These are phyloP conservation scores for Eupithecia pulchellata DNA, from an alignment of 2,888 invertebrate genomes.

Conservation along the genomic window DNA sequence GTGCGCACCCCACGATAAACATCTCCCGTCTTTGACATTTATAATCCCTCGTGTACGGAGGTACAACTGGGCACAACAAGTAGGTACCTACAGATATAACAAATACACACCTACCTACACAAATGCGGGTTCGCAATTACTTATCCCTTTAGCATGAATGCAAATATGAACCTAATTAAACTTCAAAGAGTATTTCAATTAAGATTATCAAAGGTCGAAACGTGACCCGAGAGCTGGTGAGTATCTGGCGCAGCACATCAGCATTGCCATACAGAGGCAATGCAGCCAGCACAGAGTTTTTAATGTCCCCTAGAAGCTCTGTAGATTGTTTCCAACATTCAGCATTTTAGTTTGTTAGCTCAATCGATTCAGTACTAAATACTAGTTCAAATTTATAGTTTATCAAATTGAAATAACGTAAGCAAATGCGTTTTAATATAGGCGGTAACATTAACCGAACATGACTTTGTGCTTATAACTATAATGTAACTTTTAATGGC, in stretches of 20 bases:
- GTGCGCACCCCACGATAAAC: conserved; percentile 69
- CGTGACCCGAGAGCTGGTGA: too few relatives aligned
- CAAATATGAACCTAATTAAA: conserved; percentile 16
- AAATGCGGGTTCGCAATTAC: conserved; percentile 29
- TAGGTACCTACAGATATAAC: neutral
- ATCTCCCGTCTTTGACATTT: conserved; percentile 56
- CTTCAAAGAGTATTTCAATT: conserved; percentile 14
- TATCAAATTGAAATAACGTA: neutral
- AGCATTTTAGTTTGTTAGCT: too few relatives aligned
- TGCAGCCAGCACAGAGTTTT: too few relatives aligned
- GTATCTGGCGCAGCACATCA: too few relatives aligned
- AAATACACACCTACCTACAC: conserved; percentile 15
- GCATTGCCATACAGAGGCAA: too few relatives aligned
- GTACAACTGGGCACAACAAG: neutral
- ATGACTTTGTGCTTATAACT: conserved; percentile 3
- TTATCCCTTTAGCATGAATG: conserved; percentile 14
- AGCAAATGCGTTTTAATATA: neutral
- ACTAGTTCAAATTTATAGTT: too few relatives aligned
- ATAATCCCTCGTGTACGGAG: conserved; percentile 41
- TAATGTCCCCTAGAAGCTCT: too few relatives aligned
- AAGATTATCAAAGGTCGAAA: too few relatives aligned
- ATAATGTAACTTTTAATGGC: conserved; percentile 17
- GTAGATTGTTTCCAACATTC: too few relatives aligned
- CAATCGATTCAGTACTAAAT: too few relatives aligned
- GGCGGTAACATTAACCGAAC: neutral